Percentiles rank a stretch among this genome's conserved stretches.
Evolutionary conservation across 2,888 invertebrate genomes (phyloP).

Genomic region (Macrosoma leucophasiata): DNA sequence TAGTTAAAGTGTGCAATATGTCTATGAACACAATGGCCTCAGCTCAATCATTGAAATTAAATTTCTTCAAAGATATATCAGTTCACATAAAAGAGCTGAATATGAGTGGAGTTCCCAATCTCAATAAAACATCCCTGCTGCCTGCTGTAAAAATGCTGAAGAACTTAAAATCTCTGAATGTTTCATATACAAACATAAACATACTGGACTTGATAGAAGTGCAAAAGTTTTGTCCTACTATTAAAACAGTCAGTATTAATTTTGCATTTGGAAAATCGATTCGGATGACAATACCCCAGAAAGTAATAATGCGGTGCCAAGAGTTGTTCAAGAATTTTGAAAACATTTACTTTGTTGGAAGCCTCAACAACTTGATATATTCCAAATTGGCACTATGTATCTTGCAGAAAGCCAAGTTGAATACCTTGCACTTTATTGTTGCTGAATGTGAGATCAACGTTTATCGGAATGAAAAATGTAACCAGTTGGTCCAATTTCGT

Average conservation of each 20-base stretch:
- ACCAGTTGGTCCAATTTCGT: constrained; percentile 14
- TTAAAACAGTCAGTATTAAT: constrained; percentile 46
- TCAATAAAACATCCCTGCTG: constrained; percentile 39
- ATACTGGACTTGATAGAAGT: constrained; percentile 46
- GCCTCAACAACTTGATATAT: constrained; percentile 36
- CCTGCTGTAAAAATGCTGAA: constrained; percentile 41
- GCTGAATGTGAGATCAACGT: constrained; percentile 27
- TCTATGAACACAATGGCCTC: constrained; percentile 42
- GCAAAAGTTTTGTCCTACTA: constrained; percentile 41
- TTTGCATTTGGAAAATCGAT: constrained; percentile 36
- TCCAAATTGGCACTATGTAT: constrained; percentile 34
- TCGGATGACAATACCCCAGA: constrained; percentile 17
- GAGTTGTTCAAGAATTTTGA: constrained; percentile 43
- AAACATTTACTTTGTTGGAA: constrained; percentile 51
- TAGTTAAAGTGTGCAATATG: constrained; percentile 39
- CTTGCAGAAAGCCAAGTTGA: constrained; percentile 37
- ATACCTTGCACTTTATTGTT: constrained; percentile 40
- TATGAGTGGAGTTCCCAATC: constrained; percentile 43
- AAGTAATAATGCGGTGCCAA: constrained; percentile 34
- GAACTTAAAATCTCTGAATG: constrained; percentile 42
- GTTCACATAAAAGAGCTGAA: constrained; percentile 40
- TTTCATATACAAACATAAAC: constrained; percentile 49
- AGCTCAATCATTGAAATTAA: constrained; percentile 36
- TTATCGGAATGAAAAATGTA: constrained; percentile 21
- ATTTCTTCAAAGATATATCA: constrained; percentile 45